Evolutionary conservation across 2,113 vertebrate species (phyloP).

Genomic region (Carollia perspicillata): DNA sequence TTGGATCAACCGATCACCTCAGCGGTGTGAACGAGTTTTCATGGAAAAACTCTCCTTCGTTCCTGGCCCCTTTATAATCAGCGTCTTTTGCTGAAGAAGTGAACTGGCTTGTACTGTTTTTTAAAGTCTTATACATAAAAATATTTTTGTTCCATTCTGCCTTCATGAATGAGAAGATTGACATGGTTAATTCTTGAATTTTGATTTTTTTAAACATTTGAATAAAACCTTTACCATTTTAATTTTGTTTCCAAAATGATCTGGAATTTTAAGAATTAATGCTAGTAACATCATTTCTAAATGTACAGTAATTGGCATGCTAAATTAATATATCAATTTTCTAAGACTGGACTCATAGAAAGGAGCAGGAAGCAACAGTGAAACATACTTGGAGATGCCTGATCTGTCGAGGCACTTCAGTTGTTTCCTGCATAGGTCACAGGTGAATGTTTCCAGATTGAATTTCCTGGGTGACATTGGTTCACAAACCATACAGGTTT

Average conservation of each 20-base stretch:
- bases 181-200: conserved; percentile 4
- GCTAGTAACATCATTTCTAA: conserved; percentile 10
- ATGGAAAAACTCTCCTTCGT: not conserved
- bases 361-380: not conserved
- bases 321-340: conserved; percentile 7
- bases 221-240: not conserved
- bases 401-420: not conserved
- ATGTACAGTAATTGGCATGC: not conserved
- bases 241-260: conserved; percentile 41
- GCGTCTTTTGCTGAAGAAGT: conserved; percentile 30
- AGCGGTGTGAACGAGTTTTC: conserved; percentile 18
- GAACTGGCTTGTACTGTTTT: conserved; percentile 33
- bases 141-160: conserved; percentile 51
- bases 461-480: too few relatives aligned
- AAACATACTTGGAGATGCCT: not conserved
- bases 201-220: not conserved
- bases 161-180: conserved; percentile 44
- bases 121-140: conserved; percentile 3
- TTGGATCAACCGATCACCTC: not conserved
- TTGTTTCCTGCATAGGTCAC: conserved; percentile 46
- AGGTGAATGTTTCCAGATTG: conserved; percentile 23
- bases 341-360: conserved; percentile 27
- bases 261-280: conserved; percentile 47
- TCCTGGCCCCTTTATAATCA: conserved; percentile 26
- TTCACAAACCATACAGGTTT: too few relatives aligned